Evolutionary conservation across 2,113 vertebrate genomes (phyloP), one percentile per base, ranked within the genome.

Genomic region (Oenanthe melanoleuca): DNA sequence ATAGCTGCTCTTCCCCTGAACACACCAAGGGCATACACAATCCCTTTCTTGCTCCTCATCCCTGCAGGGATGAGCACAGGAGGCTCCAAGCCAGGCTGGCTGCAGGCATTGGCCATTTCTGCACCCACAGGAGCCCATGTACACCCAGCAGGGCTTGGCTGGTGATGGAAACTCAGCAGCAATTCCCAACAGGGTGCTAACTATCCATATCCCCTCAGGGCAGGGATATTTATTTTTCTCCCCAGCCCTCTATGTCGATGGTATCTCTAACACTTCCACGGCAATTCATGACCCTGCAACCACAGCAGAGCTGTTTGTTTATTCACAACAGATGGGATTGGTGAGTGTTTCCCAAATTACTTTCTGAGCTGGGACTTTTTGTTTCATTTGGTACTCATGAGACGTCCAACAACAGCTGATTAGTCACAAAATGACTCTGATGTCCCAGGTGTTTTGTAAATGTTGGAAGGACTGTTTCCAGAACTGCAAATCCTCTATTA

Each of bases 311-410:
- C 69, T 64, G 34, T 86, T 91, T 96, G 89, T 95, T 96, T 96
- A 84, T 96, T 83, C 82, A 83, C 75, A 95, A 66, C 96, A 96
- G 96, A 96, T 96, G 95, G 94, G 85, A 71, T 19, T 31, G 67
- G 88, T 78, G 93, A 95, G 56, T 89, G 82, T 83, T 95, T 92
- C 86, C 88, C 67, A 80, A 88, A 93, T 94, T 92, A 88, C 77
- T 71, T 94, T 91, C 93, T 42, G 84, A 93, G 77, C 94, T 85
- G 83, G 94, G 94, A 95, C 94, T 95, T 86, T 80, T 96, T 90
- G 75, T 96, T 95, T 94, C 75, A 2, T 80, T 90, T 60, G 75
- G 60, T 94, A 14, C 92, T 88, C 15, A 0, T 80, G 88, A 96
- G 94, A 94, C 69, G 22, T 95, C 85, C 71, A 71, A 81, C 82